These are phyloP conservation scores for Hoplostethus atlanticus DNA, from an alignment of 2,797 vertebrate genomes.

Conservation along the genomic window DNA sequence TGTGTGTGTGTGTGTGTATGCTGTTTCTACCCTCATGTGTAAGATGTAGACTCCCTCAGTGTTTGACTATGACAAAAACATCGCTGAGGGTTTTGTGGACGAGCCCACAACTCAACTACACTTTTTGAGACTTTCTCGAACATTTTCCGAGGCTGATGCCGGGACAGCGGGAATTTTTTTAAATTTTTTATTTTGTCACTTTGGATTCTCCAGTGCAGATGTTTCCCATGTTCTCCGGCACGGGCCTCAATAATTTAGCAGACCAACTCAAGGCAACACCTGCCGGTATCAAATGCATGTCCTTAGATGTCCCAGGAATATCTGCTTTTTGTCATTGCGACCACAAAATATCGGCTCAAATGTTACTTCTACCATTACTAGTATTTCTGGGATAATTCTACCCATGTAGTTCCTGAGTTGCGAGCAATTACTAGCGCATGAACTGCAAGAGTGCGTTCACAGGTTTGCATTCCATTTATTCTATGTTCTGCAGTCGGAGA, in stretches of 20 bases:
- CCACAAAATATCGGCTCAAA: constrained; percentile 3
- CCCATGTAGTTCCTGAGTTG: no score
- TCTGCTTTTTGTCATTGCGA: not conserved
- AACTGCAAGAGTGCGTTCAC: no score
- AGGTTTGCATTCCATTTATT: no score
- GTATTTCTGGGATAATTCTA: no score
- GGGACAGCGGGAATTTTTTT: not conserved
- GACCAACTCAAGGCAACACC: constrained; percentile 24
- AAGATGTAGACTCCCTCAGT: no score
- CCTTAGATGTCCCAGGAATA: constrained; percentile 2
- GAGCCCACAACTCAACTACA: constrained; percentile 19
- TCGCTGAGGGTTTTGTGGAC: constrained; percentile 23
- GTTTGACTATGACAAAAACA: constrained; percentile 19
- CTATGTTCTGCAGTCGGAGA: no score
- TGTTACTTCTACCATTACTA: not conserved
- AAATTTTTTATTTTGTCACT: constrained; percentile 30
- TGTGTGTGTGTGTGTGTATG: no score
- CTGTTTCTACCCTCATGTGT: no score
- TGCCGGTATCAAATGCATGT: constrained; percentile 5
- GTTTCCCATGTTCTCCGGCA: no score
- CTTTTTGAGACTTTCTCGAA: not conserved
- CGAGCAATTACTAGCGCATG: no score
- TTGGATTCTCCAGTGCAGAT: not conserved
- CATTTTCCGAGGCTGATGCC: no score
- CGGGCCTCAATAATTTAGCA: constrained; percentile 24